phyloP scores from a whole-genome alignment of 1,140 invertebrate genomes.

The Xylocopa sonorina region DNA sequence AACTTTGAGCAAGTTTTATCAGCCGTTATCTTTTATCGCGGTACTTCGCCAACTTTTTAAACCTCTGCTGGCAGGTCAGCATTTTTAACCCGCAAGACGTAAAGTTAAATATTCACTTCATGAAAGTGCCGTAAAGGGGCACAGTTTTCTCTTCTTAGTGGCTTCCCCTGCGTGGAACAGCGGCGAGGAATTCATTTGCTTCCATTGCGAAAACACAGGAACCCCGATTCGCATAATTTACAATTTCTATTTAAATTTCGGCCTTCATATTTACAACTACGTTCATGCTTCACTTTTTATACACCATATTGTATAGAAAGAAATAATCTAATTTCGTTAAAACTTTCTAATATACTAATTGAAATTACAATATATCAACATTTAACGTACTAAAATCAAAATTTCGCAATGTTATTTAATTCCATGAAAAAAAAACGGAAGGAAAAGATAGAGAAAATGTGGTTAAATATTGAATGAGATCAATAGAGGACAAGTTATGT shows the following conservation, averaged over 20 bases:
- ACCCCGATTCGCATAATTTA: slow-evolving; percentile 31
- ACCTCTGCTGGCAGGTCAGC: slow-evolving; percentile 75
- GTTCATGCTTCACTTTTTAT: not conserved
- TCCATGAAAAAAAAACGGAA: too few species aligned
- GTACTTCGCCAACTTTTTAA: slow-evolving; percentile 75
- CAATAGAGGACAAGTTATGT: slow-evolving; percentile 67
- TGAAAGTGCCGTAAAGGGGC: slow-evolving; percentile 74
- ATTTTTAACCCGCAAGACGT: slow-evolving; percentile 78
- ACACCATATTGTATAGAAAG: too few species aligned
- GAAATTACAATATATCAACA: not conserved
- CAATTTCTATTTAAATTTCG: slow-evolving; percentile 9
- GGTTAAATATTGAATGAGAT: not conserved
- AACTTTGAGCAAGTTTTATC: slow-evolving; percentile 71
- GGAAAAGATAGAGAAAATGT: not conserved
- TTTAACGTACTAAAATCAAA: not conserved
- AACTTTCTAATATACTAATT: not conserved
- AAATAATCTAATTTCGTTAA: too few species aligned
- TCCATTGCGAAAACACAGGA: slow-evolving; percentile 35
- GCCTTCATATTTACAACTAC: not conserved
- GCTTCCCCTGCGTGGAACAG: slow-evolving; percentile 55
- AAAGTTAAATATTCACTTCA: slow-evolving; percentile 78
- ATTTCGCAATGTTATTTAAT: not conserved
- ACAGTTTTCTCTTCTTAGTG: slow-evolving; percentile 66
- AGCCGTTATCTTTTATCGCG: slow-evolving; percentile 71
- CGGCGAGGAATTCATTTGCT: slow-evolving; percentile 71